Evolutionary conservation across 2,113 vertebrate species (phyloP).

Genomic region (Caloenas nicobarica): DNA sequence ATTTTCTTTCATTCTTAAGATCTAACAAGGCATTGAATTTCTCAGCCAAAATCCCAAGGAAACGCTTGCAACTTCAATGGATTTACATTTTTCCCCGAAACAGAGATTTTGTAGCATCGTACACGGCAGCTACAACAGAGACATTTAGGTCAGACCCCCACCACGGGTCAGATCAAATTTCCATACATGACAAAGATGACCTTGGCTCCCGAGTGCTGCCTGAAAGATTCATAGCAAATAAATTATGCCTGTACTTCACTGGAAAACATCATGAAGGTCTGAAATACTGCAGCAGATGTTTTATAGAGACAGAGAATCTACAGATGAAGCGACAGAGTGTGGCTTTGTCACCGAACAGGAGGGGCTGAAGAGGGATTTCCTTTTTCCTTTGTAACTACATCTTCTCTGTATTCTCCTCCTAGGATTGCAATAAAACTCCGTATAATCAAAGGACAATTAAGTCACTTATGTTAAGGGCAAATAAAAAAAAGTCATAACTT

Average conservation of each 20-base stretch:
- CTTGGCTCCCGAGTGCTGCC: not conserved
- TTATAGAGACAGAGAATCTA: not conserved
- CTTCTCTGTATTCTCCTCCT: not conserved
- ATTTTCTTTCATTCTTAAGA: not conserved
- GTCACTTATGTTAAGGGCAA: not conserved
- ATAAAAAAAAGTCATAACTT: conserved; percentile 1
- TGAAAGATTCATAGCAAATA: not conserved
- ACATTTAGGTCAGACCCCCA: not conserved
- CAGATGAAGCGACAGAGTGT: not conserved
- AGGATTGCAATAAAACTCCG: not conserved
- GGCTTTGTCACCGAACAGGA: not conserved
- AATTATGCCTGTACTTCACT: not conserved
- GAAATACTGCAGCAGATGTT: not conserved
- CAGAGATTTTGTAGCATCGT: not conserved
- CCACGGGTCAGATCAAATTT: not conserved
- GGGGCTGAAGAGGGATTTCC: not conserved
- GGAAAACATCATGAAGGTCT: not conserved
- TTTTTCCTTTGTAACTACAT: not conserved
- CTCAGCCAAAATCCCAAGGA: not conserved
- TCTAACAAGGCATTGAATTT: not conserved
- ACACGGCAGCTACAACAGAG: not conserved
- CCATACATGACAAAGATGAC: not conserved
- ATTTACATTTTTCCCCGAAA: not conserved
- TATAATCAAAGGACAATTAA: conserved; percentile 25
- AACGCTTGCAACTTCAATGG: not conserved